phyloP scores from a whole-genome alignment of 1,140 invertebrate genomes.

The Euura saliciscinereae region DNA sequence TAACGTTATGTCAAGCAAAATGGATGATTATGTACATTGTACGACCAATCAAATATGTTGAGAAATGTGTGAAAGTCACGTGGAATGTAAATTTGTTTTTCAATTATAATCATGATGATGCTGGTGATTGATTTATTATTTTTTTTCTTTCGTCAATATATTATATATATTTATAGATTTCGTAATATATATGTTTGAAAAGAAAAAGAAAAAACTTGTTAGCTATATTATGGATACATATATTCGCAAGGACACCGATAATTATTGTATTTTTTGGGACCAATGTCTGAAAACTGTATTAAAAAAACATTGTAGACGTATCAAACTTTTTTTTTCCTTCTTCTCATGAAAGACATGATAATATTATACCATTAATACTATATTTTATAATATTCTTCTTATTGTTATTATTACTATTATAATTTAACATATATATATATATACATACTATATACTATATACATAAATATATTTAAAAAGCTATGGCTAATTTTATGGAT shows the following conservation, averaged over 20 bases:
- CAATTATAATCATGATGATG: too few species aligned
- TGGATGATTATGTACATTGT: neutral
- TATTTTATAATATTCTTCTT: too few species aligned
- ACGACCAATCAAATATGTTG: too few species aligned
- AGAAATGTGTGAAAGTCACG: too few species aligned
- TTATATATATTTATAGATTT: conserved; percentile 42
- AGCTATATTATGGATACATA: conserved; percentile 17
- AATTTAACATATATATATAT: too few species aligned
- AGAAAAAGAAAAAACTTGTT: conserved; percentile 28
- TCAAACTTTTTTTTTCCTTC: conserved; percentile 13
- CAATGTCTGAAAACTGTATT: conserved; percentile 43
- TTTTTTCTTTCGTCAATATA: neutral
- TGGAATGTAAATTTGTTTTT: too few species aligned
- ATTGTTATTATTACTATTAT: too few species aligned
- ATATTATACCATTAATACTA: conserved; percentile 23
- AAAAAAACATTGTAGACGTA: conserved; percentile 16
- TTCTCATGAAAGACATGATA: conserved; percentile 30
- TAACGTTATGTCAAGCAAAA: conserved; percentile 26
- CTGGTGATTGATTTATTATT: too few species aligned
- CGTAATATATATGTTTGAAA: conserved; percentile 42
- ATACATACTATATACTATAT: too few species aligned
- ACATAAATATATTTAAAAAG: too few species aligned
- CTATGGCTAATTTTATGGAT: neutral
- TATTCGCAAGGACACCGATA: conserved; percentile 30
- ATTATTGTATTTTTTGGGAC: conserved; percentile 31